A percentile compares a stretch with the other conserved stretches of the same genome.
Evolutionary conservation across 2,797 vertebrate species (phyloP).

Genomic region (Pseudomugil gertrudae): DNA sequence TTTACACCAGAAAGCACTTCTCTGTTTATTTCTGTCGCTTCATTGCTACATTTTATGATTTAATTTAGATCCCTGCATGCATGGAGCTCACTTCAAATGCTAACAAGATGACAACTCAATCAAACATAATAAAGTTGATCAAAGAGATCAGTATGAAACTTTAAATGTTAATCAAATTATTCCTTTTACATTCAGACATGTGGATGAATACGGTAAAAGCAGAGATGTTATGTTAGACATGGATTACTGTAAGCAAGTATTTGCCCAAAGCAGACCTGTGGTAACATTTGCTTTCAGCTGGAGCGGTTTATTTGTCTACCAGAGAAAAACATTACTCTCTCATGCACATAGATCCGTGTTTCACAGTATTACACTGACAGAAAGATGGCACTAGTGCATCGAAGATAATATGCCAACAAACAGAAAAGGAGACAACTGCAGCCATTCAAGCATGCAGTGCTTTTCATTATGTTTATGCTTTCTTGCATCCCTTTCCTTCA

Average conservation of each 20-base stretch:
- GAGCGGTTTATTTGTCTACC: neutral
- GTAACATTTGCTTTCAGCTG: neutral
- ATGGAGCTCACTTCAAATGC: neutral
- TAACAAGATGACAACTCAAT: too few relatives aligned
- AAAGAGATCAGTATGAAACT: neutral
- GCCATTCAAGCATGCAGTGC: neutral
- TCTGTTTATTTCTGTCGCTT: slow-evolving; percentile 17
- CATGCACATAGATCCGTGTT: neutral
- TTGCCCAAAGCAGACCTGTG: neutral
- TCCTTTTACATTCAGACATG: neutral
- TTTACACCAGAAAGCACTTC: slow-evolving; percentile 15
- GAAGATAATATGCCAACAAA: slow-evolving; percentile 9
- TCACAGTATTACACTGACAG: neutral
- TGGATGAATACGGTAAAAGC: neutral
- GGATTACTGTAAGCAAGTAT: neutral
- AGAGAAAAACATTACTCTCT: neutral
- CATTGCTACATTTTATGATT: slow-evolving; percentile 12
- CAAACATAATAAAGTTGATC: neutral
- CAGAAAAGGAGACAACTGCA: neutral
- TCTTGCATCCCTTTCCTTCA: neutral
- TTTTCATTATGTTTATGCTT: neutral
- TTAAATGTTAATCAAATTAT: neutral
- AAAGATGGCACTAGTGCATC: neutral
- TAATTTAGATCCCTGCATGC: neutral
- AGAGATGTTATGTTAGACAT: neutral